phyloP scores from a whole-genome alignment of 92 coral and sea anemone species.

The Epizoanthus rinbou region DNA sequence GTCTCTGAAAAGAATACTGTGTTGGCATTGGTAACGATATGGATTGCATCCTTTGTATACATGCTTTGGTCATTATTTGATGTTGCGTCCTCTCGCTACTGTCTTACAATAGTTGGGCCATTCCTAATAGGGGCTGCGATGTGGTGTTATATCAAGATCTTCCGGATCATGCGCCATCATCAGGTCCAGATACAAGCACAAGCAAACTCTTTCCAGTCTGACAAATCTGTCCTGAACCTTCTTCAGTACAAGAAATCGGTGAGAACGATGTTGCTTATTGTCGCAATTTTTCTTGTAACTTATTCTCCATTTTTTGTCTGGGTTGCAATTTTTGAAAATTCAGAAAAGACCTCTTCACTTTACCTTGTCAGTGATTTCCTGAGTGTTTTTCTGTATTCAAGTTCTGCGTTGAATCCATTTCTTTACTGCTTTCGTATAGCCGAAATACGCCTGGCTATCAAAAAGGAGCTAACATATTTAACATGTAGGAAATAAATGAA shows the following conservation, averaged over 20 bases:
- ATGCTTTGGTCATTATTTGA: background rate
- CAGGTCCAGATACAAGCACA: background rate
- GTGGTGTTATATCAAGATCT: slow-evolving; percentile 1
- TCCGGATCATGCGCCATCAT: background rate
- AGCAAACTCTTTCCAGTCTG: background rate
- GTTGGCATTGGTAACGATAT: background rate
- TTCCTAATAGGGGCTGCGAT: background rate
- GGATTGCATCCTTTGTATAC: background rate
- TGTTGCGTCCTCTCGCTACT: background rate
- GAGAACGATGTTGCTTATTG: background rate
- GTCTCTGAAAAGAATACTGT: background rate
- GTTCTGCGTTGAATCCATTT: slow-evolving; percentile 20
- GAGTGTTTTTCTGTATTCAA: background rate
- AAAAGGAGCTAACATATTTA: background rate
- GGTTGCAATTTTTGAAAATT: too few relatives aligned
- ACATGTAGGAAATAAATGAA: too few relatives aligned
- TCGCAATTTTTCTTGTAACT: background rate
- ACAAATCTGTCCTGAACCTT: background rate
- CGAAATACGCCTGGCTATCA: slow-evolving; percentile 25
- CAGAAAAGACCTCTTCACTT: too few relatives aligned
- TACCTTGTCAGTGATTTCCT: background rate
- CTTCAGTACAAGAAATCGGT: slow-evolving; percentile 10
- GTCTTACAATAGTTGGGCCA: background rate
- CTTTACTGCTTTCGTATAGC: slow-evolving; percentile 7
- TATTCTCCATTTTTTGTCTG: slow-evolving; percentile 7